These are phyloP conservation scores for Lucifuga dentata DNA, from an alignment of 2,113 vertebrate genomes.

Conservation along the genomic window DNA sequence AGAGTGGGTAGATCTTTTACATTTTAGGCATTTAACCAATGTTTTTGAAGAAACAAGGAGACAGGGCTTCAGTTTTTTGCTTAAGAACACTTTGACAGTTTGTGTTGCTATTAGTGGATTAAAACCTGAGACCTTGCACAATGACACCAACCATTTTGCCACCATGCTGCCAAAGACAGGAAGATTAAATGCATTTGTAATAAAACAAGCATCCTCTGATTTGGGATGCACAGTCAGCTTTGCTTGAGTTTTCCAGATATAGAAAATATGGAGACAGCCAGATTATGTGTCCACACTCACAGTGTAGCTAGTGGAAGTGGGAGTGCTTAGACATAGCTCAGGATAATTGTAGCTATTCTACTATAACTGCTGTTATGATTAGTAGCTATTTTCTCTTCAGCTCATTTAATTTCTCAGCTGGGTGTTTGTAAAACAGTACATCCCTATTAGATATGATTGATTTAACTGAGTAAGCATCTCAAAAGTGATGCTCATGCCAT, in stretches of 20 bases:
- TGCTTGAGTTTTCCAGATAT: slow-evolving; percentile 6
- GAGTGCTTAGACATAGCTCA: slow-evolving; percentile 16
- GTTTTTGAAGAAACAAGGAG: neutral
- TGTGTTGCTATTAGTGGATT: slow-evolving; percentile 9
- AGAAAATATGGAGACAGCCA: slow-evolving; percentile 1
- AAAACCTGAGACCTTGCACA: slow-evolving; percentile 5
- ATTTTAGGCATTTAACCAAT: neutral
- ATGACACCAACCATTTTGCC: neutral
- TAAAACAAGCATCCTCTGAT: slow-evolving; percentile 9
- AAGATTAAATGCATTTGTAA: neutral
- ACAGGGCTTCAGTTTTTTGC: slow-evolving; percentile 10
- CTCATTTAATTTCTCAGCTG: slow-evolving; percentile 25
- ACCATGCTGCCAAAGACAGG: neutral
- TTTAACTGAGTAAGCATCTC: slow-evolving; percentile 30
- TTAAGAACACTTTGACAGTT: slow-evolving; percentile 3
- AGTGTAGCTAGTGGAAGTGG: slow-evolving; percentile 8
- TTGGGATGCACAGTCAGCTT: slow-evolving; percentile 1
- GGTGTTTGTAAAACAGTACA: slow-evolving; percentile 1
- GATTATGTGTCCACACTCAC: slow-evolving; percentile 7
- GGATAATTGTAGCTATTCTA: slow-evolving; percentile 29
- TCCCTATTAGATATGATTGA: slow-evolving; percentile 14
- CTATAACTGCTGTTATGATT: slow-evolving; percentile 39
- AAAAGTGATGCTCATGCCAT: slow-evolving; percentile 12
- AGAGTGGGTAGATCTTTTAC: neutral
- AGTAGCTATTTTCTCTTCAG: slow-evolving; percentile 20